Evolutionary conservation across 1,140 invertebrate species (phyloP).

Genomic region (Halictus rubicundus): DNA sequence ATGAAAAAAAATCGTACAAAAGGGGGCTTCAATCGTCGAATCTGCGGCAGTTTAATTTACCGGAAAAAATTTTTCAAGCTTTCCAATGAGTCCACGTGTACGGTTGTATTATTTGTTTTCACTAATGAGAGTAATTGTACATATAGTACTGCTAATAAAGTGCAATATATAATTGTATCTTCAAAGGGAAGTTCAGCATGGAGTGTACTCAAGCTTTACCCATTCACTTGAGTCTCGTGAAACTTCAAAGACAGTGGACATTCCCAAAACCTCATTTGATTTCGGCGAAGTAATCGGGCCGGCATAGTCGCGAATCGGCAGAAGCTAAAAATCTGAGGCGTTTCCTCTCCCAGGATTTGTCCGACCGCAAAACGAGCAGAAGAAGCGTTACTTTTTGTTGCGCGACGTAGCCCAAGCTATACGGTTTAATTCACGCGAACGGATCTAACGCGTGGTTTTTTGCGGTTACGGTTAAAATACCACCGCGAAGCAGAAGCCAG

Average conservation of each 20-base stretch:
- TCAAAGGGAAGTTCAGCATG: too few relatives aligned
- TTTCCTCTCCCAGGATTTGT: constrained; percentile 50
- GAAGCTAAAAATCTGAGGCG: constrained; percentile 54
- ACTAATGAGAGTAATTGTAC: too few relatives aligned
- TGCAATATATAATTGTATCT: too few relatives aligned
- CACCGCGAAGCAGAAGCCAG: constrained; percentile 44
- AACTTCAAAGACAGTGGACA: neutral
- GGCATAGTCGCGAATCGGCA: neutral
- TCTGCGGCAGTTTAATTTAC: too few relatives aligned
- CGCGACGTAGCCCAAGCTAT: constrained; percentile 47
- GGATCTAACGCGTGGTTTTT: constrained; percentile 62
- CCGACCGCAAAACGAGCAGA: constrained; percentile 47
- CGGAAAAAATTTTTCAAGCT: too few relatives aligned
- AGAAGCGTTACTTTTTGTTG: constrained; percentile 35
- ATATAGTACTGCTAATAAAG: too few relatives aligned
- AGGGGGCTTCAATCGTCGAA: too few relatives aligned
- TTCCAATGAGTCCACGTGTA: too few relatives aligned
- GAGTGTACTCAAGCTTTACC: neutral
- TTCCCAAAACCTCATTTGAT: neutral
- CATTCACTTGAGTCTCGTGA: neutral
- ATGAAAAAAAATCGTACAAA: too few relatives aligned
- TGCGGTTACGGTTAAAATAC: constrained; percentile 54
- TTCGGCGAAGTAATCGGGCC: constrained; percentile 26
- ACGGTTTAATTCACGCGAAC: constrained; percentile 60
- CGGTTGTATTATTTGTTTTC: too few relatives aligned